Percentiles rank a stretch among this genome's conserved stretches.
phyloP scores from a whole-genome alignment of 2,888 invertebrate species.

The Fragum fragum region DNA sequence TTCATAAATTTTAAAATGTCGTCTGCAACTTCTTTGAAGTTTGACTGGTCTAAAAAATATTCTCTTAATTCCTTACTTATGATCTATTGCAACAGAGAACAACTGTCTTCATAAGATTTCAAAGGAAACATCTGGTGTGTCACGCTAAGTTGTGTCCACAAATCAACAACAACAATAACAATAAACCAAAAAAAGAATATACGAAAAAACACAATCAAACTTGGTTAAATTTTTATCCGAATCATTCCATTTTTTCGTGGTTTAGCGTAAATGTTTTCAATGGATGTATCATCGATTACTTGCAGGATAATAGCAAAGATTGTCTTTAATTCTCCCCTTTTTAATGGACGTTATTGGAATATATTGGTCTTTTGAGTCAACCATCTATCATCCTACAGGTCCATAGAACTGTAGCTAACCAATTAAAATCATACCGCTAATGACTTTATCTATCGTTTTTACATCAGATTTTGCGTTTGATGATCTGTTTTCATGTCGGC shows the following conservation, averaged over 20 bases:
- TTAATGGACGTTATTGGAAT: background rate
- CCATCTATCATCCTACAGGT: constrained; percentile 11
- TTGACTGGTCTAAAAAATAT: no score
- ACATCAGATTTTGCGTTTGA: constrained; percentile 57
- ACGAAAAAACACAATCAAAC: no score
- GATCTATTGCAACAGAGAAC: no score
- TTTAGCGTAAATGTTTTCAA: background rate
- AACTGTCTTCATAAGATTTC: no score
- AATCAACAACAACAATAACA: no score
- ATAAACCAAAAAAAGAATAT: no score
- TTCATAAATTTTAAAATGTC: no score
- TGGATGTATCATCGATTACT: background rate
- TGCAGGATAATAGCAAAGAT: constrained; percentile 3
- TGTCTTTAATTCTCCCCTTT: constrained; percentile 5
- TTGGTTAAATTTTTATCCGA: no score
- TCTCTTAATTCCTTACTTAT: no score
- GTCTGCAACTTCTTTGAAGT: no score
- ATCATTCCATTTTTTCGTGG: background rate
- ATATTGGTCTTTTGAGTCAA: constrained; percentile 8
- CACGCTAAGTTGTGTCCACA: no score
- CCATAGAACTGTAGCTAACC: constrained; percentile 23
- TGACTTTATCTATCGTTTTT: constrained; percentile 62
- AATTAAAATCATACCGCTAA: constrained; percentile 51
- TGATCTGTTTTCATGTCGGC: constrained; percentile 35
- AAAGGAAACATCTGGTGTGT: no score